A percentile compares a stretch with the other conserved stretches of the same genome.
Conservation (phyloP, 2,113 vertebrate species). For the Dissostichus mawsoni region DNA sequence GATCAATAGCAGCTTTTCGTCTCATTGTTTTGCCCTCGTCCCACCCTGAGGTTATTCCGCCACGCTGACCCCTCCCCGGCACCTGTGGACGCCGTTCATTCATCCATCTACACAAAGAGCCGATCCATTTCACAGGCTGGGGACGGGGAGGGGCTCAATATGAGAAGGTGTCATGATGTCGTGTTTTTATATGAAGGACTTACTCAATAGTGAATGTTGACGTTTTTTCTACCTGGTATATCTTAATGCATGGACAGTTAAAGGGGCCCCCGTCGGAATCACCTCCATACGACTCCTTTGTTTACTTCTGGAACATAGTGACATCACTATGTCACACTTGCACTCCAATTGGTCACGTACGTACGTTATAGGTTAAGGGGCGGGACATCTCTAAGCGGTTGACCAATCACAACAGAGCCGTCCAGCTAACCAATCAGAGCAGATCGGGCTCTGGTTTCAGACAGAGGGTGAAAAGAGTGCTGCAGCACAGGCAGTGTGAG, state of each 20-base stretch:
- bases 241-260: background rate
- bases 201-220: background rate
- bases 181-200: slow-evolving; percentile 5
- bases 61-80: slow-evolving; percentile 65
- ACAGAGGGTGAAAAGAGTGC: too few relatives aligned
- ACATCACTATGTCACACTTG: too few relatives aligned
- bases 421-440: too few relatives aligned
- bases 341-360: too few relatives aligned
- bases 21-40: slow-evolving; percentile 76
- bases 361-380: too few relatives aligned
- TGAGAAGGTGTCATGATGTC: slow-evolving; percentile 44
- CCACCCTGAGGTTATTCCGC: slow-evolving; percentile 68
- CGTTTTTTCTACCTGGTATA: background rate
- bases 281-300: too few relatives aligned
- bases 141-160: background rate
- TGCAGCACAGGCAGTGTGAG: too few relatives aligned
- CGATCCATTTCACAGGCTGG: slow-evolving; percentile 51
- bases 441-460: too few relatives aligned
- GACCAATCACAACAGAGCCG: too few relatives aligned
- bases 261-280: too few relatives aligned
- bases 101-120: slow-evolving; percentile 64
- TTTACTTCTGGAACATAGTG: too few relatives aligned
- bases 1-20: slow-evolving; percentile 79
- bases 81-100: slow-evolving; percentile 62
- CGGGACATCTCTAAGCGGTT: too few relatives aligned